Base-by-base conservation (phyloP, 2,797 vertebrate species). In the Leptodactylus fallax region DNA sequence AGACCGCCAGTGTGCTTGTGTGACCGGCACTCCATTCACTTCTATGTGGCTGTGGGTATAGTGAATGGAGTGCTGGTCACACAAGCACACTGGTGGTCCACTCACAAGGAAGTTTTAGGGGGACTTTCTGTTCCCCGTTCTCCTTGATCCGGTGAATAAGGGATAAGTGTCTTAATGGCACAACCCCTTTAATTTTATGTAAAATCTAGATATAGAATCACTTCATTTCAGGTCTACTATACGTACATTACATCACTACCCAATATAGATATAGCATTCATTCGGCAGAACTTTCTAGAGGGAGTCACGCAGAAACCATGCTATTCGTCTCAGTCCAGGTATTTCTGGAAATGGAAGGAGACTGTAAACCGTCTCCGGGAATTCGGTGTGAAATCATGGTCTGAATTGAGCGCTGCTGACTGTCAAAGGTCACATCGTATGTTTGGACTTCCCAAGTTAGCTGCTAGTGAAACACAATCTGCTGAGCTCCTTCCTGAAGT, bases 381-480 rank as follows among this genome's bases (percentile, higher is more conserved):
- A 89, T 86, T 71, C 72, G 81, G 80, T 89, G 88, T 89, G 85
- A 89, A 89, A 89, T 89, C 84, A 89, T 86, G 63, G 72, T 79
- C 88, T 79, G 61, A 89, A 79, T 60, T 83, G 72, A 83, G 88
- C 51, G 80, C 77, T 86, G 84, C 72, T 80, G 49, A 79, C 45
- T 84, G 67, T 76, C 79, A 88, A 63, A 89, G 71, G 79, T 82
- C 16, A 81, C 49, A 10, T 82, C 67, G 53, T 85, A 67, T 79
- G 81, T 45, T 79, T 85, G 49, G 60, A 45, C 63, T 67, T 79
- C 79, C 80, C 47, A 88, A 79, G 56, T 87, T 85, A 87, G 82
- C 87, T 82, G 36, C 67, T 51, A 76, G 85, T 89, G 88, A 89
- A 89, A 89, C 47, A 2, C 80, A 83, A 89, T 89, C 88, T 61